A percentile compares a stretch with the other conserved stretches of the same genome.
Evolutionary conservation across 2,888 invertebrate species (phyloP).

Genomic region (Ochropacha duplaris): DNA sequence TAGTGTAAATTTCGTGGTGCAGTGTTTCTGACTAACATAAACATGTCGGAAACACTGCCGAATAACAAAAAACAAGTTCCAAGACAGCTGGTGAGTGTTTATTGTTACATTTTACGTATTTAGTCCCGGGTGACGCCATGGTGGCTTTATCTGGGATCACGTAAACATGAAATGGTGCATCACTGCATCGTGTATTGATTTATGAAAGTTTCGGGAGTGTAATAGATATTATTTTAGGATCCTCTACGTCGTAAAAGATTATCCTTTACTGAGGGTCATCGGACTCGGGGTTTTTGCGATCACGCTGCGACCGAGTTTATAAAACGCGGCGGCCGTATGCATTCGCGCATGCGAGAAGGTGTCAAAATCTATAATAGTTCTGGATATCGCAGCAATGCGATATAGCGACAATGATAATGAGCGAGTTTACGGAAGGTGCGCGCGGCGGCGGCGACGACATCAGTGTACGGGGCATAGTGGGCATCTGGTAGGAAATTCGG

Average conservation of each 20-base stretch:
- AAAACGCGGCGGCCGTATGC: constrained; percentile 78
- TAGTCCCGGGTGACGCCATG: constrained; percentile 85
- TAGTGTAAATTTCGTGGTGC: constrained; percentile 78
- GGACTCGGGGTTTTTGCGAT: constrained; percentile 70
- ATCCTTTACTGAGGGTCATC: constrained; percentile 66
- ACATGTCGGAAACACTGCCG: constrained; percentile 84
- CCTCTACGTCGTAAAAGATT: constrained; percentile 41
- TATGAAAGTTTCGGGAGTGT: constrained; percentile 59
- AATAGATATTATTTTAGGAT: constrained; percentile 40
- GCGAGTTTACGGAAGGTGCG: constrained; percentile 49
- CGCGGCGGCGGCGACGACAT: constrained; percentile 54
- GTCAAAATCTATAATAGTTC: constrained; percentile 82
- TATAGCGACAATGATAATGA: constrained; percentile 52
- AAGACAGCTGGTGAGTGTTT: constrained; percentile 85
- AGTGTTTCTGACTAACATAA: constrained; percentile 80
- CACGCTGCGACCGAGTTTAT: constrained; percentile 75
- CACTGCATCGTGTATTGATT: constrained; percentile 83
- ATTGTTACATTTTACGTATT: constrained; percentile 79
- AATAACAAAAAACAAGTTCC: constrained; percentile 83
- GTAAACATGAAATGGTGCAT: constrained; percentile 85
- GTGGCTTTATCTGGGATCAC: constrained; percentile 85
- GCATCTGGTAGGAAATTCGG: constrained; percentile 54
- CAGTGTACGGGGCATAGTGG: constrained; percentile 56
- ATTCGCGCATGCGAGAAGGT: constrained; percentile 81
- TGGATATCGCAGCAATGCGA: constrained; percentile 64